Percentiles rank a stretch among this genome's conserved stretches.
Conservation (phyloP, 2,113 vertebrate genomes). For the Seriola rivoliana region DNA sequence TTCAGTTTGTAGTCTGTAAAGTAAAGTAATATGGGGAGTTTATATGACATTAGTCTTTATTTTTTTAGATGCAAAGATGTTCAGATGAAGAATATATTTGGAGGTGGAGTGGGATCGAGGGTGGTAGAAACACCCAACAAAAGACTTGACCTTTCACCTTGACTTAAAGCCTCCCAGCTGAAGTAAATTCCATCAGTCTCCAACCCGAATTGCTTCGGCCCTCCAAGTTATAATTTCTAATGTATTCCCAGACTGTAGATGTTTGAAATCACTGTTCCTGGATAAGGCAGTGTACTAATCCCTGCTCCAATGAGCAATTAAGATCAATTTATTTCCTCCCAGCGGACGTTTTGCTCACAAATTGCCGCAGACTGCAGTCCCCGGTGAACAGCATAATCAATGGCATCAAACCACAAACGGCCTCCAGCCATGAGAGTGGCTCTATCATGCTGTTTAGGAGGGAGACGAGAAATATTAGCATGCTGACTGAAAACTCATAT, state of each 20-base stretch:
- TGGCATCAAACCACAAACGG: conserved; percentile 66
- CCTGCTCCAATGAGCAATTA: conserved; percentile 72
- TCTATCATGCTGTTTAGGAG: conserved; percentile 53
- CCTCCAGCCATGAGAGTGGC: conserved; percentile 55
- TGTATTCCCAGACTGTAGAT: conserved; percentile 31
- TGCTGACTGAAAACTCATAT: conserved; percentile 40
- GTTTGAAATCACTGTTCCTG: conserved; percentile 34
- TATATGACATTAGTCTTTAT: not conserved
- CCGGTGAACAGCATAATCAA: conserved; percentile 61
- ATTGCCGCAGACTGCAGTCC: conserved; percentile 52
- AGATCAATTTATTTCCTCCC: conserved; percentile 59
- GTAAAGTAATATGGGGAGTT: no score
- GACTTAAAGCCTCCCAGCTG: conserved; percentile 48
- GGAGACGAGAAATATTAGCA: conserved; percentile 55
- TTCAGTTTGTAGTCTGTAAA: not conserved
- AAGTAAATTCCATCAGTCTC: conserved; percentile 74
- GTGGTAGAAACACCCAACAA: conserved; percentile 51
- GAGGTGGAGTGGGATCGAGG: not conserved
- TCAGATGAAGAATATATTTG: not conserved
- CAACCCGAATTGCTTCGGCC: not conserved
- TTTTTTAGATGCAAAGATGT: not conserved
- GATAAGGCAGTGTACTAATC: conserved; percentile 42
- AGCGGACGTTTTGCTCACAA: conserved; percentile 32
- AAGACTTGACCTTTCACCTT: conserved; percentile 72
- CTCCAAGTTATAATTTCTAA: conserved; percentile 18